Evolutionary conservation across 2,888 invertebrate genomes (phyloP).

Genomic region (Luffia ferchaultella): DNA sequence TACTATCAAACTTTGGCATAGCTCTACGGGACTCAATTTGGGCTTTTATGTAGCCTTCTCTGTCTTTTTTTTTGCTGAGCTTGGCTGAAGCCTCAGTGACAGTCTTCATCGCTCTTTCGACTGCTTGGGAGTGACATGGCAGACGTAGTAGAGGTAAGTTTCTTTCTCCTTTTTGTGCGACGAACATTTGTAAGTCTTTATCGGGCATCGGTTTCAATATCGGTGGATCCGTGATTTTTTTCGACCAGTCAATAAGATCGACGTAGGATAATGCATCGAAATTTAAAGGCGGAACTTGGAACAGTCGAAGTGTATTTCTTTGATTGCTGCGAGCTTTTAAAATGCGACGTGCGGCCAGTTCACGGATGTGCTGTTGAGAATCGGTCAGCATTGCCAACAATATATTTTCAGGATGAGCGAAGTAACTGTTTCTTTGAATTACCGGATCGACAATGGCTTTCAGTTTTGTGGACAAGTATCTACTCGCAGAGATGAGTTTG

Average conservation of each 20-base stretch:
- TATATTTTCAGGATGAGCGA: slow-evolving; percentile 17
- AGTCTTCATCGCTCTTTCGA: slow-evolving; percentile 15
- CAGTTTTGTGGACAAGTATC: too few relatives aligned
- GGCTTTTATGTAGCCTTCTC: slow-evolving; percentile 11
- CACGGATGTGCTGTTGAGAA: slow-evolving; percentile 11
- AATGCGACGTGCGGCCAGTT: too few relatives aligned
- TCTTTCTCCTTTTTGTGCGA: too few relatives aligned
- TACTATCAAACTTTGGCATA: slow-evolving; percentile 4
- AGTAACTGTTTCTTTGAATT: slow-evolving; percentile 15
- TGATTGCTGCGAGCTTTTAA: slow-evolving; percentile 5
- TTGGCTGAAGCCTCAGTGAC: slow-evolving; percentile 13
- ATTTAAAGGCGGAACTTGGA: slow-evolving; percentile 12
- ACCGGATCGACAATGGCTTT: too few relatives aligned
- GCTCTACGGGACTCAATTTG: slow-evolving; percentile 12
- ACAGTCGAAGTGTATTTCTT: slow-evolving; percentile 7
- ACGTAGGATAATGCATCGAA: slow-evolving; percentile 12
- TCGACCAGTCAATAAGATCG: slow-evolving; percentile 14
- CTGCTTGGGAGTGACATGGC: too few relatives aligned
- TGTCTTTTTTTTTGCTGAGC: slow-evolving; percentile 7
- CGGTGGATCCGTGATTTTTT: slow-evolving; percentile 8
- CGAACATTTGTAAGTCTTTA: too few relatives aligned
- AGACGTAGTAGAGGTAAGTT: too few relatives aligned
- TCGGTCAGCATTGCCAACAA: too few relatives aligned
- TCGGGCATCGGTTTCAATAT: slow-evolving; percentile 9
- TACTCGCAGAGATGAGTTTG: too few relatives aligned